A percentile compares a stretch with the other conserved stretches of the same genome.
Conservation (phyloP, 2,797 vertebrate species). For the Phoeniculus purpureus region DNA sequence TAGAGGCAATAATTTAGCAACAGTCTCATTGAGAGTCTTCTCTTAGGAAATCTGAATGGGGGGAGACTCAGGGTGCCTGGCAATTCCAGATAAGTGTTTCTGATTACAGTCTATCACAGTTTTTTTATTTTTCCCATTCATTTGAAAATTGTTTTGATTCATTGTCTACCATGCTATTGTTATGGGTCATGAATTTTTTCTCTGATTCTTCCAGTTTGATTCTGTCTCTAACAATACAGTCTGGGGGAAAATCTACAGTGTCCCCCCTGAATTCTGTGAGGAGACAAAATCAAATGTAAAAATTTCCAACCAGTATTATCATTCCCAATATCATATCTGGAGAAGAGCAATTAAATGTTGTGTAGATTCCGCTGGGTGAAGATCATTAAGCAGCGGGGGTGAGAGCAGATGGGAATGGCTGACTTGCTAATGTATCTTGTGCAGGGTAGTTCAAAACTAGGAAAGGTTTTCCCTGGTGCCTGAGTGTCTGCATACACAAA, state of each 20-base stretch:
- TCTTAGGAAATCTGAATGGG: constrained; percentile 12
- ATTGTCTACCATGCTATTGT: background rate
- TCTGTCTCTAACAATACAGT: background rate
- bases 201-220: background rate
- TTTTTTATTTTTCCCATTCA: background rate
- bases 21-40: background rate
- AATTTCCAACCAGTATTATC: background rate
- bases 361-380: background rate
- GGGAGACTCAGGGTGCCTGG: background rate
- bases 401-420: constrained; percentile 4
- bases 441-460: background rate
- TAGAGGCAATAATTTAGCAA: constrained; percentile 8
- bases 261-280: background rate
- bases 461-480: background rate
- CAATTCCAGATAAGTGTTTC: constrained; percentile 21
- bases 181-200: background rate
- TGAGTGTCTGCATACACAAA: background rate
- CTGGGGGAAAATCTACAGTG: background rate
- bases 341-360: background rate
- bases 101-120: constrained; percentile 3
- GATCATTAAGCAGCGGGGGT: background rate
- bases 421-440: background rate
- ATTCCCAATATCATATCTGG: background rate
- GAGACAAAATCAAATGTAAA: background rate
- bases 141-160: constrained; percentile 12